Percentiles rank a stretch among this genome's conserved stretches.
These are phyloP conservation scores for Alexandromys fortis DNA, from an alignment of 2,113 vertebrate genomes.

Conservation along the genomic window DNA sequence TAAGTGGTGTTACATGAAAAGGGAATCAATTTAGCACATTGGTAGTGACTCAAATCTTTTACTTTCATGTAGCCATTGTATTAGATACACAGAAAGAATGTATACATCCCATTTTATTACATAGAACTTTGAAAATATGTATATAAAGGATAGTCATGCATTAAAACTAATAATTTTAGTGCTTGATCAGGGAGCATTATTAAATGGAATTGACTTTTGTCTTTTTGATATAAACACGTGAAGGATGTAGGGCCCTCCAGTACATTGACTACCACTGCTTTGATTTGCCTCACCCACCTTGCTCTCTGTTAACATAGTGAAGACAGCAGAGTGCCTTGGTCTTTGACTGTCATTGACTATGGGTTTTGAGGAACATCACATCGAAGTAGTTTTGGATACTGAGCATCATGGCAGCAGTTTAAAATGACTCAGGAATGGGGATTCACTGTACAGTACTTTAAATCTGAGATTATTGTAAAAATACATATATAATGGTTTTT, in stretches of 20 bases:
- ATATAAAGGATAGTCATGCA: not conserved
- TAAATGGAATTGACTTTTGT: not conserved
- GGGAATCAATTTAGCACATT: not conserved
- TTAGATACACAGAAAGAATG: not conserved
- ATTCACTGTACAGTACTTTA: not conserved
- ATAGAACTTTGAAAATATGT: not conserved
- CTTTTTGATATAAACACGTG: not conserved
- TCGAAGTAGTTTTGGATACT: not conserved
- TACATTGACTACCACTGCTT: not conserved
- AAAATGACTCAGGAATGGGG: not conserved
- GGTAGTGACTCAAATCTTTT: no score
- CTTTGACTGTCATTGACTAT: not conserved
- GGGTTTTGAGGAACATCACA: not conserved
- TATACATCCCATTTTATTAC: not conserved
- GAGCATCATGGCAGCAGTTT: not conserved
- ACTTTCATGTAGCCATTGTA: not conserved
- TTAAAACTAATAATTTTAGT: constrained; percentile 46
- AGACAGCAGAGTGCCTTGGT: not conserved
- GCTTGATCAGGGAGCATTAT: constrained; percentile 23
- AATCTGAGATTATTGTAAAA: constrained; percentile 6
- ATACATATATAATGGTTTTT: not conserved
- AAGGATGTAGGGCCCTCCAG: not conserved
- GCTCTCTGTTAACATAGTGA: not conserved
- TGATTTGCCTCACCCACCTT: not conserved
- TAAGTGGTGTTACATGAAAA: not conserved